phyloP scores from a whole-genome alignment of 35 echinoderm and acorn worm genomes.

The Eucidaris tribuloides region DNA sequence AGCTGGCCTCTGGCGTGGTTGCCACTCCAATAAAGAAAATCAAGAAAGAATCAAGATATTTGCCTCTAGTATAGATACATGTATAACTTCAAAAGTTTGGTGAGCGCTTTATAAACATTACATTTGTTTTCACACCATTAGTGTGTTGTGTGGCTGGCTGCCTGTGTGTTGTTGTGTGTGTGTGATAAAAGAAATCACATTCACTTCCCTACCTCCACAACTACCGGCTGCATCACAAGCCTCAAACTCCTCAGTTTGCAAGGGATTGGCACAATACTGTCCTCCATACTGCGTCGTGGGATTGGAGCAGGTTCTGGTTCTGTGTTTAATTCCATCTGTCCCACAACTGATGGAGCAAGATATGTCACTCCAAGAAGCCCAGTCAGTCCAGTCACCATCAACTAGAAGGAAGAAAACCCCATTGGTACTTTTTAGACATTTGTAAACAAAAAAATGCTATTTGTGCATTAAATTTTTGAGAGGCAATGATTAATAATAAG shows the following conservation, averaged over 20 bases:
- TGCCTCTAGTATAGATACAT: no score
- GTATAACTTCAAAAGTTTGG: no score
- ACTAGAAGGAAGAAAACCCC: no score
- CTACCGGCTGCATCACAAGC: constrained; percentile 38
- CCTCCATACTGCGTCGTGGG: constrained; percentile 75
- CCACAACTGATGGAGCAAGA: constrained; percentile 60
- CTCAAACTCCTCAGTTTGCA: constrained; percentile 59
- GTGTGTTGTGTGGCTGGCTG: no score
- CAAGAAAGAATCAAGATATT: no score
- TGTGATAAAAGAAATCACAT: no score
- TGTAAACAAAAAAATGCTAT: background rate
- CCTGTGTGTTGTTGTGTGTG: no score
- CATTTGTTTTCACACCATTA: no score
- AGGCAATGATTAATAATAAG: no score
- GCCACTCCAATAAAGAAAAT: no score
- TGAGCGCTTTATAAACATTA: no score
- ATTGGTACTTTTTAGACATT: background rate
- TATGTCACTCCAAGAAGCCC: constrained; percentile 50
- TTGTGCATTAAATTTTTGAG: background rate
- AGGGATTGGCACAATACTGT: constrained; percentile 28
- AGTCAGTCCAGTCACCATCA: constrained; percentile 72
- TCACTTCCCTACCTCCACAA: constrained; percentile 57
- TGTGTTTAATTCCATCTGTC: constrained; percentile 60
- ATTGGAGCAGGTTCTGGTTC: constrained; percentile 73
- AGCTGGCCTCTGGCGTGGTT: no score